phyloP scores from a whole-genome alignment of 64 coral and sea anemone species.

The Acropora tenuis region DNA sequence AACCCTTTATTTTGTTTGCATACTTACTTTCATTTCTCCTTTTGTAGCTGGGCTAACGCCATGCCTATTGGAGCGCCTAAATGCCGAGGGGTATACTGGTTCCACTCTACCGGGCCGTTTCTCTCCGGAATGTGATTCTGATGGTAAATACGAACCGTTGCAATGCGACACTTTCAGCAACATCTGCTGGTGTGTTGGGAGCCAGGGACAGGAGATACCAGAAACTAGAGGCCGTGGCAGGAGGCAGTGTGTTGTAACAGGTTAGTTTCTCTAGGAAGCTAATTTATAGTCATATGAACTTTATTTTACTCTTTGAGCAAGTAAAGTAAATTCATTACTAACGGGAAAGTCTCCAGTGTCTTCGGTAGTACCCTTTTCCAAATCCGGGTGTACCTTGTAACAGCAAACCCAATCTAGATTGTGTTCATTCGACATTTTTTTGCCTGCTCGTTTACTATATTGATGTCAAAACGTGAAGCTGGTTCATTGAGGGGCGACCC shows the following conservation, averaged over 20 bases:
- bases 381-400: too few relatives aligned
- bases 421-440: too few relatives aligned
- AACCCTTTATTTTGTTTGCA: neutral
- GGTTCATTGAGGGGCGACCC: too few relatives aligned
- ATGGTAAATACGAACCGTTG: slow-evolving; percentile 51
- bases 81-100: slow-evolving; percentile 36
- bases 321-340: too few relatives aligned
- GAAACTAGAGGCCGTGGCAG: slow-evolving; percentile 45
- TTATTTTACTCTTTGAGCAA: too few relatives aligned
- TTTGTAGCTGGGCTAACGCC: slow-evolving; percentile 79
- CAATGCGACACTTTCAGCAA: slow-evolving; percentile 41
- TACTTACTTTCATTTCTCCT: neutral
- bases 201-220: slow-evolving; percentile 65
- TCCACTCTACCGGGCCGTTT: slow-evolving; percentile 48
- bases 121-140: slow-evolving; percentile 47
- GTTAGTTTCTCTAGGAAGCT: neutral
- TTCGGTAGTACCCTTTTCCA: too few relatives aligned
- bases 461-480: too few relatives aligned
- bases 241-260: slow-evolving; percentile 24
- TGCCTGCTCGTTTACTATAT: too few relatives aligned
- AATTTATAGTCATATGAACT: too few relatives aligned
- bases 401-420: too few relatives aligned
- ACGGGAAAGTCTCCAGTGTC: too few relatives aligned
- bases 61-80: slow-evolving; percentile 68
- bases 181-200: slow-evolving; percentile 69